Base-by-base conservation (phyloP, 2,797 vertebrate species). In the Amblyopsis hoosieri region DNA sequence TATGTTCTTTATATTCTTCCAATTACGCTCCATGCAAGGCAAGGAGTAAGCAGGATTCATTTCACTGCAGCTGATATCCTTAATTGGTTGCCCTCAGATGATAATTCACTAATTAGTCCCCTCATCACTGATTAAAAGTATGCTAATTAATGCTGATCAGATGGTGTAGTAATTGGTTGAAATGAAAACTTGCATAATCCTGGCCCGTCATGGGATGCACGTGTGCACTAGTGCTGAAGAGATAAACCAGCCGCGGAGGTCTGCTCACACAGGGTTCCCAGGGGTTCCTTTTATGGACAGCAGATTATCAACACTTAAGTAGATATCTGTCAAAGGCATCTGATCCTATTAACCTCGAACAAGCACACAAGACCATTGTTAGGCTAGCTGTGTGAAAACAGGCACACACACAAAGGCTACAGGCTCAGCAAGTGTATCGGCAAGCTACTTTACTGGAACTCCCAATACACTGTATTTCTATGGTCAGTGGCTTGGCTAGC, bases 281-380 rank as follows among this genome's bases (percentile, higher is more conserved):
- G 57, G 62, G 45, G 55, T 60, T 72, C 55, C 60, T 78, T 59
- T 67, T 31, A 33, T 64, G 70, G 57, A 79, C 58, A 67, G 17
- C 64, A 17, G 75, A 85, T 85, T 75, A 86, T 74, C 62, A 75
- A 75, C 78, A 80, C 74, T 75, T 56, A 67, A 79, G 64, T 57
- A 70, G 71, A 79, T 65, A 63, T 64, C 58, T 80, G 66, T 62
- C 65, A 68, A 71, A 87, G 15, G 68, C 76, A 79, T 59, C 58
- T 77, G 76, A 90, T 88, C 86, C 74, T 71, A 83, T 87, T 87
- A 87, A 89, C 83, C 86, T 74, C 61, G 49, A 60, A 84, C 76
- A 57, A 75, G 70, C 77, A 85, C 76, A 83, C 76, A 64, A 81
- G 72, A 72, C 60, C 64, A 75, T 57, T 52, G 56, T 57, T 59